A percentile compares a stretch with the other conserved stretches of the same genome.
phyloP scores from a whole-genome alignment of 2,888 invertebrate species.

The Dichetophora obliterata region DNA sequence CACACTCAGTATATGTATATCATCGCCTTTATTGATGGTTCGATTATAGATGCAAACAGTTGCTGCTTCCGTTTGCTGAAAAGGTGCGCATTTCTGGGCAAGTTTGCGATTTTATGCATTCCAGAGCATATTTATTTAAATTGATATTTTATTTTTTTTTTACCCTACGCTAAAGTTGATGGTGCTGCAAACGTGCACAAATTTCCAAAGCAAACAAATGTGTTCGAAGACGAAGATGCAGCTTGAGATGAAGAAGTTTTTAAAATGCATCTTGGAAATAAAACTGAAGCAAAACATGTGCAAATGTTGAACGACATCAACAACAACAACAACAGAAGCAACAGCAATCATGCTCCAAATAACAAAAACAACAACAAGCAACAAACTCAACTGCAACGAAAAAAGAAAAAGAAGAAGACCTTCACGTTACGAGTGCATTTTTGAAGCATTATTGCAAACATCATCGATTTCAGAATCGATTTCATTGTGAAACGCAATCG shows the following conservation, averaged over 20 bases:
- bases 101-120: not conserved
- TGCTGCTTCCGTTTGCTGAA: too few species aligned
- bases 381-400: not conserved
- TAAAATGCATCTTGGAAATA: conserved; percentile 37
- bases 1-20: conserved; percentile 23
- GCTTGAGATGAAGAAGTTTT: conserved; percentile 36
- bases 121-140: not conserved
- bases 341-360: not conserved
- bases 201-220: not conserved
- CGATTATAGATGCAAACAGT: conserved; percentile 21
- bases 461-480: conserved; percentile 14
- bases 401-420: too few species aligned
- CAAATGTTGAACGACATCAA: conserved; percentile 30
- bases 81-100: too few species aligned
- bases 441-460: conserved; percentile 13
- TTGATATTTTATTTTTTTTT: not conserved
- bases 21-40: conserved; percentile 20
- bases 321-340: not conserved
- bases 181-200: conserved; percentile 32
- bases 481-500: not conserved
- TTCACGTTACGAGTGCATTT: conserved; percentile 1
- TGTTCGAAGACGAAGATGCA: too few species aligned
- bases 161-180: conserved; percentile 18
- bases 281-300: conserved; percentile 32
- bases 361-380: conserved; percentile 12